Evolutionary conservation across 2,113 vertebrate species (phyloP), one percentile per base, ranked within the genome.

Genomic region (Ibidorhyncha struthersii): DNA sequence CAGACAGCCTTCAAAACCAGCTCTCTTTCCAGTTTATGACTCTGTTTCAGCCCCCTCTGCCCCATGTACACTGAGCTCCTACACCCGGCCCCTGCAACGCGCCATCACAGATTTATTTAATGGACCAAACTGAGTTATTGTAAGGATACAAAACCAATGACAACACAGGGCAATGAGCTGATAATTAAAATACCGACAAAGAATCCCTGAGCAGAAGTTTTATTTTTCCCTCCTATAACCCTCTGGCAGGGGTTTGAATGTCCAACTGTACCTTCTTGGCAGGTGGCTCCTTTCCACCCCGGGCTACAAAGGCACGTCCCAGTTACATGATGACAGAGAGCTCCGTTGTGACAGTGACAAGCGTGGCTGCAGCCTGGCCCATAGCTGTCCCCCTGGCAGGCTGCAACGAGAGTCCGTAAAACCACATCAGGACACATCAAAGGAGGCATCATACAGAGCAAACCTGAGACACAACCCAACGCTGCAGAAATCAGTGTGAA

Each of bases 321-420:
- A 0, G 78, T 97, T 63, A 97, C 21, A 8, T 95, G 97, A 93
- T 98, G 93, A 65, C 97, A 98, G 92, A 78, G 86, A 4, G 96
- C 96, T 90, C 95, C 87, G 4, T 97, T 98, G 92, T 98, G 97
- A 95, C 97, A 98, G 62, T 91, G 90, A 79, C 97, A 98, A 69
- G 70, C 25, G 79, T 70, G 92, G 94, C 93, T 93, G 92, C 97
- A 98, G 85, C 67, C 82, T 19, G 97, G 79, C 74, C 97, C 97
- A 2, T 97, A 98, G 63, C 61, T 92, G 82, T 96, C 94, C 50
- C 53, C 79, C 27, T 89, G 96, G 93, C 98, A 98, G 52, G 91
- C 97, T 98, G 96, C 61, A 96, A 80, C 0, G 29, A 78, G 41
- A 87, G 43, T 56, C 78, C 63, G 73, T 6, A 88, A 88, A 86